phyloP scores from a whole-genome alignment of 2,888 invertebrate genomes.

The Peribatodes rhomboidaria region DNA sequence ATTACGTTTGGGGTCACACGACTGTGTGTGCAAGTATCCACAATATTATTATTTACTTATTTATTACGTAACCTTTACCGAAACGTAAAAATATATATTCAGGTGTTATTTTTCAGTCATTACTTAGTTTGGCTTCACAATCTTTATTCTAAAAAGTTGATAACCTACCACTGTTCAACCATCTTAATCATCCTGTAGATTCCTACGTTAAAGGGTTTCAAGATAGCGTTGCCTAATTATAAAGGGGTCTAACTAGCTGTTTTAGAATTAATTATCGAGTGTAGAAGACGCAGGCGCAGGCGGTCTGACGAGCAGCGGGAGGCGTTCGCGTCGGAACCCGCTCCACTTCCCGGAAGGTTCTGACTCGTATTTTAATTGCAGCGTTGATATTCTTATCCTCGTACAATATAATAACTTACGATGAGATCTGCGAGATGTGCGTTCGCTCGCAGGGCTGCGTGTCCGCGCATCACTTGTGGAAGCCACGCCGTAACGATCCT shows the following conservation, averaged over 20 bases:
- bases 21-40: too few species aligned
- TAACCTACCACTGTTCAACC: not conserved
- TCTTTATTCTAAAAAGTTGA: not conserved
- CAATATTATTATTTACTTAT: too few species aligned
- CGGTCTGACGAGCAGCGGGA: constrained; percentile 53
- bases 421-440: constrained; percentile 49
- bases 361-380: constrained; percentile 70
- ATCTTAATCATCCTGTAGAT: not conserved
- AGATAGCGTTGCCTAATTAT: constrained; percentile 25
- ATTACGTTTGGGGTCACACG: too few species aligned
- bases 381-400: constrained; percentile 62
- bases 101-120: too few species aligned
- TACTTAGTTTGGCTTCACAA: too few species aligned
- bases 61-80: too few species aligned
- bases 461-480: constrained; percentile 58
- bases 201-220: constrained; percentile 3
- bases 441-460: constrained; percentile 44
- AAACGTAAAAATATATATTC: too few species aligned
- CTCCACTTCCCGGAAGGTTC: constrained; percentile 75
- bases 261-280: constrained; percentile 46
- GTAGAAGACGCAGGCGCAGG: constrained; percentile 30
- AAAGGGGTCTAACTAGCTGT: constrained; percentile 19
- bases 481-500: constrained; percentile 45
- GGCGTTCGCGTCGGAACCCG: constrained; percentile 46
- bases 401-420: constrained; percentile 60